phyloP scores from a whole-genome alignment of 2,113 vertebrate species.

The Corythornis vintsioides region DNA sequence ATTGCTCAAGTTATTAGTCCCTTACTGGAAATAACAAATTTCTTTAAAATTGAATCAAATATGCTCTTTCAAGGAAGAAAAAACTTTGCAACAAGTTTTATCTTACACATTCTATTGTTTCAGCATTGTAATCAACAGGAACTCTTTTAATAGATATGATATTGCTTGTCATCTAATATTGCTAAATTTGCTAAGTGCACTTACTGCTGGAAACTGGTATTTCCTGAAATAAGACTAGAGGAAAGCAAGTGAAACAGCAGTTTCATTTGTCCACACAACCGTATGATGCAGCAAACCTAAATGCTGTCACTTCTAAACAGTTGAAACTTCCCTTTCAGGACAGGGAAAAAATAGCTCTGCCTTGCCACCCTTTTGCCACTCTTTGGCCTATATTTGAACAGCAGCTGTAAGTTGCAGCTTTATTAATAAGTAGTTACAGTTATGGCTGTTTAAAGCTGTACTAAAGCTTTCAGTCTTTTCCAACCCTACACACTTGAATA shows the following conservation, averaged over 20 bases:
- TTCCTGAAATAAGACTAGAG: background rate
- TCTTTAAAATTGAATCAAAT: background rate
- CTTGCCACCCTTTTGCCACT: background rate
- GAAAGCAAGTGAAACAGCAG: constrained; percentile 14
- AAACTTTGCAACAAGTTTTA: background rate
- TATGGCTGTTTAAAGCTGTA: background rate
- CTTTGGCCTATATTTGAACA: background rate
- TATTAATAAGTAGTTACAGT: constrained; percentile 8
- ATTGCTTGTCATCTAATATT: background rate
- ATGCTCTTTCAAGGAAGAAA: background rate
- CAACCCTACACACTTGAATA: background rate
- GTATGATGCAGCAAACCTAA: background rate
- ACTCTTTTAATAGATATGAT: background rate
- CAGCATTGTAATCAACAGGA: background rate
- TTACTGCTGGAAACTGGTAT: background rate
- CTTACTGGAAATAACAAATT: background rate
- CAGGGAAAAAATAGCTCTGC: background rate
- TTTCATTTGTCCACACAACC: background rate
- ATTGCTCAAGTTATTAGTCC: background rate
- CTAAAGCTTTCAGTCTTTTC: background rate
- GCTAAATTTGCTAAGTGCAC: background rate
- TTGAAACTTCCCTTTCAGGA: constrained; percentile 31
- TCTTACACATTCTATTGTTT: background rate
- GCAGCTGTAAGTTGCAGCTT: background rate
- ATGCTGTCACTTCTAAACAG: background rate